Evolutionary conservation across 2,888 invertebrate genomes (phyloP).

Genomic region (Apantesis nais): DNA sequence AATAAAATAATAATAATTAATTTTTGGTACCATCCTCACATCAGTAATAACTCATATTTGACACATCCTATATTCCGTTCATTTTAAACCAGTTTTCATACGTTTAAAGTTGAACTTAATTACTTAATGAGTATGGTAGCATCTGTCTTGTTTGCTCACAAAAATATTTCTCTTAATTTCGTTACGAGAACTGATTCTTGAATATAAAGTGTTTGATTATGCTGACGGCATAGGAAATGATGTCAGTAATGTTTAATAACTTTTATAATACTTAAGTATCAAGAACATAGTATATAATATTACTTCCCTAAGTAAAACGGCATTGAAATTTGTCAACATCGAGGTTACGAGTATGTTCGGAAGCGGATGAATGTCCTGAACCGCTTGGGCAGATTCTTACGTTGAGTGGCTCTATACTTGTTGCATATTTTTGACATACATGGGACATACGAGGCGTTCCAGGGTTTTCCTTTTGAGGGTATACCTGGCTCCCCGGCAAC

Average conservation of each 20-base stretch:
- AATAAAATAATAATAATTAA: not conserved
- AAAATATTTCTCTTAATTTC: slow-evolving; percentile 13
- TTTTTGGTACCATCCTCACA: not conserved
- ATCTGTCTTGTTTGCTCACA: slow-evolving; percentile 5
- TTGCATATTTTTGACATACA: no score
- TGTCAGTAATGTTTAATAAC: not conserved
- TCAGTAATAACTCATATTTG: not conserved
- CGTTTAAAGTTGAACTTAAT: slow-evolving; percentile 30
- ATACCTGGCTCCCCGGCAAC: no score
- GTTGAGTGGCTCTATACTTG: not conserved
- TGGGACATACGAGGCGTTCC: no score
- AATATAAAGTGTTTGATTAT: slow-evolving; percentile 12
- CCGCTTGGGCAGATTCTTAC: not conserved
- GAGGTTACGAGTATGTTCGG: not conserved
- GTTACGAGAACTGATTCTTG: slow-evolving; percentile 7
- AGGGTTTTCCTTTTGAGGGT: no score
- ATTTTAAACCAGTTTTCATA: slow-evolving; percentile 26
- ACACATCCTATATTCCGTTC: not conserved
- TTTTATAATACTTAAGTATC: not conserved
- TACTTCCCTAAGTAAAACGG: not conserved
- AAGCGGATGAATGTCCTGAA: not conserved
- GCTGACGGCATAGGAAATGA: slow-evolving; percentile 1
- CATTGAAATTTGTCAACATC: not conserved
- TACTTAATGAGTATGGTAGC: slow-evolving; percentile 29
- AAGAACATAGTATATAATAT: not conserved